Evolutionary conservation across 2,888 invertebrate genomes (phyloP).

Genomic region (Helobdella robusta): DNA sequence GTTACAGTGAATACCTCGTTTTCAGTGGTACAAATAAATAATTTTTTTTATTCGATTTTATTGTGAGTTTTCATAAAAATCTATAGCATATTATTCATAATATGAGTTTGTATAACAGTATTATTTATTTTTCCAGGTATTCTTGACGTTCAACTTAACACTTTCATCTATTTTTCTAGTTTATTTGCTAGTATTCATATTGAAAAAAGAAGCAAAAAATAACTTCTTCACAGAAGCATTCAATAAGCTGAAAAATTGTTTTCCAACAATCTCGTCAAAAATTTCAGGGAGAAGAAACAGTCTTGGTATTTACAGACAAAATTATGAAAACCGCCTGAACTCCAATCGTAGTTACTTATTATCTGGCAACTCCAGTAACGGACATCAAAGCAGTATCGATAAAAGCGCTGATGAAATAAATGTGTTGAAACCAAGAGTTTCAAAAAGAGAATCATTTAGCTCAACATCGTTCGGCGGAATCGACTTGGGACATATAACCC

Average conservation of each 20-base stretch:
- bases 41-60: too few relatives aligned
- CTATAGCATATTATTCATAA: too few relatives aligned
- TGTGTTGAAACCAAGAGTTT: not conserved
- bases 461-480: constrained; percentile 9
- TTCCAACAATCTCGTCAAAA: not conserved
- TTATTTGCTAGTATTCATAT: constrained; percentile 11
- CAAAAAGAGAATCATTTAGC: not conserved
- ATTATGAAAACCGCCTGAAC: too few relatives aligned
- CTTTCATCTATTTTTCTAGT: constrained; percentile 18
- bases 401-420: not conserved
- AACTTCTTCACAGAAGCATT: not conserved
- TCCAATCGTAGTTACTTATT: too few relatives aligned
- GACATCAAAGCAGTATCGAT: too few relatives aligned
- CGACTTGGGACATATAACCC: not conserved
- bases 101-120: too few relatives aligned
- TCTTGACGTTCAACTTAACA: constrained; percentile 17
- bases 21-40: not conserved
- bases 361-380: too few relatives aligned
- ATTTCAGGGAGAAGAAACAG: not conserved
- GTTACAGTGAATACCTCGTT: too few relatives aligned
- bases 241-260: not conserved
- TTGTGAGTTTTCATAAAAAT: not conserved
- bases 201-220: constrained; percentile 8
- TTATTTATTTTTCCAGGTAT: constrained; percentile 12
- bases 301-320: too few relatives aligned